phyloP scores from a whole-genome alignment of 2,113 vertebrate genomes.

The Aramus guarauna region DNA sequence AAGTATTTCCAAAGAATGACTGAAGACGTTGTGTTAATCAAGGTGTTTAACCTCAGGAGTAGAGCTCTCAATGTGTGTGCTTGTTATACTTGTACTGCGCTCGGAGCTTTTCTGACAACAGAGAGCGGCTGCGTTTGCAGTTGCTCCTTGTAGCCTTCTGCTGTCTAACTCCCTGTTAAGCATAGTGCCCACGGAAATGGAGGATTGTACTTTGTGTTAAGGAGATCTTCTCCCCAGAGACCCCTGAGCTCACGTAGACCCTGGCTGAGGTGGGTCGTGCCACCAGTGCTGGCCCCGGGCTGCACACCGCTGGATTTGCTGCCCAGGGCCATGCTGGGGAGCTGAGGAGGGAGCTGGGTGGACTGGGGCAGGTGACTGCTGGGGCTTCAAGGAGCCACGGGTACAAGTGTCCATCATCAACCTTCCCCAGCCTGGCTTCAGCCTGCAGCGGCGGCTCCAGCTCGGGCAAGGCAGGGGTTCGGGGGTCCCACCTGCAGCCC shows the following conservation, averaged over 20 bases:
- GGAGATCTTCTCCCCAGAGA: background rate
- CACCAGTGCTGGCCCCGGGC: background rate
- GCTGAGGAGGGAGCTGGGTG: background rate
- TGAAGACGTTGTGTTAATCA: background rate
- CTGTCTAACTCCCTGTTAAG: accelerated
- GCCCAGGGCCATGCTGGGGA: background rate
- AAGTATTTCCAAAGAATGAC: background rate
- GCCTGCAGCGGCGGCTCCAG: background rate
- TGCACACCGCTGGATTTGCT: background rate
- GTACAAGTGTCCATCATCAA: background rate
- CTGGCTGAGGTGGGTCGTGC: background rate
- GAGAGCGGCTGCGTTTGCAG: background rate
- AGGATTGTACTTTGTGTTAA: background rate
- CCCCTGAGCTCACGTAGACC: background rate
- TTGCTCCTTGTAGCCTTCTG: background rate
- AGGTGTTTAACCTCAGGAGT: background rate
- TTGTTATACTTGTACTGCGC: background rate
- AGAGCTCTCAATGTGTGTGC: accelerated
- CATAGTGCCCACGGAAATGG: accelerated
- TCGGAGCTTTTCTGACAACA: background rate
- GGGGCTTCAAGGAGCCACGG: background rate
- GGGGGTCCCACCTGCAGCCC: background rate
- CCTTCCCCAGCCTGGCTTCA: background rate
- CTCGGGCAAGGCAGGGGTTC: background rate
- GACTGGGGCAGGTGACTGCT: background rate